Evolutionary conservation across 2,797 vertebrate genomes (phyloP).

Genomic region (Hirundo rustica): DNA sequence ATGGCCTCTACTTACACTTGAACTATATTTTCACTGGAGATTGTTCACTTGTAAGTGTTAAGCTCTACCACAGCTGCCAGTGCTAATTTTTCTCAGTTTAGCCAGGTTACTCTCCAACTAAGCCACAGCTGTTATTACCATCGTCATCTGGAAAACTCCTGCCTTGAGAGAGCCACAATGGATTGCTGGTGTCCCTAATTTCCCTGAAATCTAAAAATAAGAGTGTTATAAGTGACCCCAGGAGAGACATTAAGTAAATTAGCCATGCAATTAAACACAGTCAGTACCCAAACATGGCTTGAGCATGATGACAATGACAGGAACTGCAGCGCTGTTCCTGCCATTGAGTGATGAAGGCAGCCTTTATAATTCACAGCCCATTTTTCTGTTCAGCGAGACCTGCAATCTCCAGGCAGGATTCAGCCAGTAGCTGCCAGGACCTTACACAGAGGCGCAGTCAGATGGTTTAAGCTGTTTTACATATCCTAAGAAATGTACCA

Average conservation of each 20-base stretch:
- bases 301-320: conserved; percentile 30
- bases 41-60: fast-evolving
- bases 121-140: not conserved
- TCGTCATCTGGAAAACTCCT: not conserved
- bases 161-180: not conserved
- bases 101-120: not conserved
- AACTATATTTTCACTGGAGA: not conserved
- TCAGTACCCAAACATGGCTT: not conserved
- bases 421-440: not conserved
- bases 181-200: not conserved
- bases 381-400: not conserved
- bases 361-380: not conserved
- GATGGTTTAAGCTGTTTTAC: not conserved
- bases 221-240: conserved; percentile 30
- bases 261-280: conserved; percentile 15
- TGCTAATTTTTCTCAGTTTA: not conserved
- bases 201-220: conserved; percentile 45
- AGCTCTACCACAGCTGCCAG: not conserved
- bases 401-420: not conserved
- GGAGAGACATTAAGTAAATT: conserved; percentile 33
- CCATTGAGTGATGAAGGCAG: not conserved
- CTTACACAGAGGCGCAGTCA: not conserved
- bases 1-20: not conserved
- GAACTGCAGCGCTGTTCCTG: conserved; percentile 37
- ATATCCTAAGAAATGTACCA: fast-evolving